A percentile compares a stretch with the other conserved stretches of the same genome.
These are phyloP conservation scores for Hypomecis punctinalis DNA, from an alignment of 2,888 invertebrate species.

Conservation along the genomic window DNA sequence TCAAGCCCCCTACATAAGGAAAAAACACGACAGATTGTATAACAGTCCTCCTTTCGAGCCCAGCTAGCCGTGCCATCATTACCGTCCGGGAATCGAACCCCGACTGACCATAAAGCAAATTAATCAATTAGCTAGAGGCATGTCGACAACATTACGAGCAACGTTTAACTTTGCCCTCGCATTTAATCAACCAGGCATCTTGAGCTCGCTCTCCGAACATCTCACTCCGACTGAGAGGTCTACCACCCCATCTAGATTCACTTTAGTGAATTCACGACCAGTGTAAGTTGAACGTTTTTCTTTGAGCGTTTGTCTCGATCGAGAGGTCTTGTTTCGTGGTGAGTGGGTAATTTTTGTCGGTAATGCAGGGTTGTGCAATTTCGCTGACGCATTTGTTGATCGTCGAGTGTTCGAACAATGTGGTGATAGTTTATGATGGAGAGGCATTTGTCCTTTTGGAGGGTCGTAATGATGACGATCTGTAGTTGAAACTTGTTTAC, in stretches of 20 bases:
- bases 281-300: constrained; percentile 47
- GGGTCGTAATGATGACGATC: constrained; percentile 36
- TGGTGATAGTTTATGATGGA: constrained; percentile 78
- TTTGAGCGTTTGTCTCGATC: constrained; percentile 29
- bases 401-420: constrained; percentile 65
- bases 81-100: constrained; percentile 74
- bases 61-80: constrained; percentile 77
- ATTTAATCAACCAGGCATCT: constrained; percentile 48
- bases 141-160: constrained; percentile 82
- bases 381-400: constrained; percentile 81
- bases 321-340: constrained; percentile 51
- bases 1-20: constrained; percentile 52
- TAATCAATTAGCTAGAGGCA: constrained; percentile 84
- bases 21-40: constrained; percentile 82
- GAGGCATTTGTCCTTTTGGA: constrained; percentile 55
- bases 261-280: constrained; percentile 37
- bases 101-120: constrained; percentile 83
- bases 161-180: constrained; percentile 80
- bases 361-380: constrained; percentile 71
- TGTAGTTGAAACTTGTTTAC: constrained; percentile 33
- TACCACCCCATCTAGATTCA: constrained; percentile 8
- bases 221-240: constrained; percentile 14
- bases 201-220: constrained; percentile 26
- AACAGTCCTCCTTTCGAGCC: constrained; percentile 71
- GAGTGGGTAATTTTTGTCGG: constrained; percentile 65